Evolutionary conservation across 2,888 invertebrate species (phyloP), one percentile per base, ranked within the genome.

Genomic region (Dexiosoma caninum): DNA sequence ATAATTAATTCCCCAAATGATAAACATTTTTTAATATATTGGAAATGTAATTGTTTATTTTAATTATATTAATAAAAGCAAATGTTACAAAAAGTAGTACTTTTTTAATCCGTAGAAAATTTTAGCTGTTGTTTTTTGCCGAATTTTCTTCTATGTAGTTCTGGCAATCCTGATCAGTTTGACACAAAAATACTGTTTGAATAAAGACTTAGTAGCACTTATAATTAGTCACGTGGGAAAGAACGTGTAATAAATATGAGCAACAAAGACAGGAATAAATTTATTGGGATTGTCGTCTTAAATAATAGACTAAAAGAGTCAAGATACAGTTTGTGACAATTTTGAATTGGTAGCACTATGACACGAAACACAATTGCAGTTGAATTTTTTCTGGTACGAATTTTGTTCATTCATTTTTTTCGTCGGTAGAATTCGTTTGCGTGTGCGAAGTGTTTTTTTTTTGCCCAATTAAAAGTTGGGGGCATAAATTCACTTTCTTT

Each of bases 191-290:
- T 27, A 40, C 14, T 23, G 14, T 21, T 14, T 7, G 1, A 32
- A 2, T 0, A n/a, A 14, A 2, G 12, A 59, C 2, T 82, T 78
- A 83, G 82, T 53, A 74, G 55, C 82, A 83, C 77, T 72, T n/a
- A 40, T 53, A 75, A 49, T n/a, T 60, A 44, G 71, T 83, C 83
- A 84, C 83, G 82, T 83, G 84, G 77, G 64, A 74, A 69, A 55
- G 71, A 72, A 62, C 76, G 80, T 81, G 80, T 74, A 77, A 66
- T 37, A 59, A n/a, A 37, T 49, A 67, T 59, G 71, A 12, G n/a
- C 10, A 35, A 75, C 8, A 32, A 35, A 16, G 64, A 71, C 8
- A 57, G 35, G 10, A 19, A 19, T 16, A 30, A 4, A 21, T 0
- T 4, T 6, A 9, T 14, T 44, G n/a, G 9, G 7, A 57, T 23